Evolutionary conservation across 2,888 invertebrate species (phyloP), one percentile per base, ranked within the genome.

Genomic region (Crepidodera aurea): DNA sequence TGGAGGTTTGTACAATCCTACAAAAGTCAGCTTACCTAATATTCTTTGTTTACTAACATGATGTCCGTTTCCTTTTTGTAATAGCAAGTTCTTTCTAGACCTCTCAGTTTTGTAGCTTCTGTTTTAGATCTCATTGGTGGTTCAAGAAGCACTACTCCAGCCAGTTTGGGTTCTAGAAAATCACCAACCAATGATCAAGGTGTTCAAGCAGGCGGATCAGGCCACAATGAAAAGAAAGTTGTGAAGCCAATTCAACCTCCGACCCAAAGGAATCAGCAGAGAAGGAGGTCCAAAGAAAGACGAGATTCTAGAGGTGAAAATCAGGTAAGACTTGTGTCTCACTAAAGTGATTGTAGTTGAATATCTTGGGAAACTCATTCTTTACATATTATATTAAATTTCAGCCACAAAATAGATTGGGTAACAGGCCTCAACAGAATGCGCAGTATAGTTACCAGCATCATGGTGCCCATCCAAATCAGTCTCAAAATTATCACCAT

Each of bases 121-220:
- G 88, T 90, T 84, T 80, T 90, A 78, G 91, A 91, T 80, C 83
- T 91, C 72, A 87, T 91, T 73, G 87, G 88, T 64, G 81, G 85
- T 40, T 92, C 92, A n/a, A 86, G 93, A 57, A 91, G 93, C 54
- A 90, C 90, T 59, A 93, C 93, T 1, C 93, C 94, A 7, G 90
- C 90, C 4, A 89, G 90, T 64, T 83, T 87, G 32, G 72, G 84
- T 64, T 88, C 88, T 67, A 86, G 93, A 75, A 93, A 92, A 81
- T 94, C 94, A 71, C 93, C 94, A 53, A 92, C 93, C 1, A 87
- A 89, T 70, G 95, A 96, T 79, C 92, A 94, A 82, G 90, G 91
- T 66, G 89, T 90, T 44, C 94, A 94, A 83, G 90, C 84, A 32
- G 82, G 82, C 16, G 75, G 75, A 64, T 67, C 77, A 77, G 82